Evolutionary conservation across 2,113 vertebrate species (phyloP), one percentile per base, ranked within the genome.

Genomic region (Eubucco bourcierii): DNA sequence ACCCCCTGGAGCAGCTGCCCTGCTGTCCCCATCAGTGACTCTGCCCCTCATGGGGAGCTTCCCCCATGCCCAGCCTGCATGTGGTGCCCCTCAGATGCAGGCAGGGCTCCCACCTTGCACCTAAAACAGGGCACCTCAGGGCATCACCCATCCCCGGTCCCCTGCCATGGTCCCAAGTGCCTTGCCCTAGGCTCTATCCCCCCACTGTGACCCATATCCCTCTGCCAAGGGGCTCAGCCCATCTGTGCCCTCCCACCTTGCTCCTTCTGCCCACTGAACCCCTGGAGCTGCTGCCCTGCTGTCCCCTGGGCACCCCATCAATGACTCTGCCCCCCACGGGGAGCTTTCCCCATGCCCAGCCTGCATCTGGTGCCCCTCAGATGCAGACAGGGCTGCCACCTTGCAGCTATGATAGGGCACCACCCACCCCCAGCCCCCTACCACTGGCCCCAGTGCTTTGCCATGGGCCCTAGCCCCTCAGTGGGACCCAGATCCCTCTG

Each of bases 281-380:
- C 8, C 21, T 3, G 1, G 0, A 3, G 29, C 66, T 28, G 6
- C 61, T 7, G 33, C n/a, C 53, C 53, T 28, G 15, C 37, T 8
- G 0, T 12, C 18, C 19, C 41, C 63, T n/a, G n/a, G n/a, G n/a
- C n/a, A n/a, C n/a, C 37, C 37, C 37, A 41, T 10, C 0, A 0
- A n/a, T 27, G 44, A 44, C 46, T 0, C 0, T 25, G 59, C 6
- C 4, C 6, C 37, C 13, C 29, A 4, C 1, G 18, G 60, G 28
- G 50, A 56, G 47, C 7, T 27, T 4, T 58, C 39, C 39, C 23
- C 4, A 0, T 27, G 34, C 18, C 71, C 63, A 59, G 9, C 17
- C 41, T n/a, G 0, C 0, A 18, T 7, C 33, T 34, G 44, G 17
- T 70, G 29, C 28, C 39, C 63, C 27, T 31, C 18, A 8, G 31